phyloP scores from a whole-genome alignment of 2,888 invertebrate species.

The Hydriomena furcata region DNA sequence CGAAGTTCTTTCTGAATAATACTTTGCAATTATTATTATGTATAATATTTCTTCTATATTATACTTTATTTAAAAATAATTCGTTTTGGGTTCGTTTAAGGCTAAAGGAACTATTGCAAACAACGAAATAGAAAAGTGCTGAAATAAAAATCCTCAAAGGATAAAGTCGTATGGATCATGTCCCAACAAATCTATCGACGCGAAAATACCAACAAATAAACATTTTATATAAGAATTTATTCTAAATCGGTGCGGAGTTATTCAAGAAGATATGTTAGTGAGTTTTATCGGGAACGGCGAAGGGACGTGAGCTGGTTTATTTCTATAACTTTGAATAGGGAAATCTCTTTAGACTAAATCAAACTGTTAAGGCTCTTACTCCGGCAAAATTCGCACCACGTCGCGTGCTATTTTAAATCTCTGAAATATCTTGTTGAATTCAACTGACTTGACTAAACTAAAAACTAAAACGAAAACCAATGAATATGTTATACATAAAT shows the following conservation, averaged over 20 bases:
- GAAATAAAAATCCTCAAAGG: conserved; percentile 17
- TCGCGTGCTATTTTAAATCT: too few species aligned
- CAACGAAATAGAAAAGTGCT: neutral
- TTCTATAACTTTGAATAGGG: conserved; percentile 18
- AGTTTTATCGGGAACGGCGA: conserved; percentile 15
- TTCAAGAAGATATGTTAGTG: conserved; percentile 18
- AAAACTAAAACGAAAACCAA: too few species aligned
- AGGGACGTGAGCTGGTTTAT: conserved; percentile 16
- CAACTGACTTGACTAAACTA: too few species aligned
- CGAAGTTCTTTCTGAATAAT: too few species aligned
- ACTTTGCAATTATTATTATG: too few species aligned
- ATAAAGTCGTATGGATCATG: conserved; percentile 22
- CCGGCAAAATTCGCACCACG: too few species aligned
- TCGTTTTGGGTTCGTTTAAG: too few species aligned
- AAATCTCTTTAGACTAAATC: conserved; percentile 6
- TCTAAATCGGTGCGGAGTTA: conserved; percentile 25
- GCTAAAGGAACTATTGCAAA: neutral
- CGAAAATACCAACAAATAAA: conserved; percentile 31
- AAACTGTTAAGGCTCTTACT: neutral
- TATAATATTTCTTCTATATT: too few species aligned
- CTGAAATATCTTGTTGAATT: too few species aligned
- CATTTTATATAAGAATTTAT: conserved; percentile 33
- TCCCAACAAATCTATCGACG: conserved; percentile 27
- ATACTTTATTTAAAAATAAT: too few species aligned
- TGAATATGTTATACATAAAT: too few species aligned